Evolutionary conservation across 2,113 vertebrate species (phyloP), one percentile per base, ranked within the genome.

Genomic region (Miniopterus natalensis): DNA sequence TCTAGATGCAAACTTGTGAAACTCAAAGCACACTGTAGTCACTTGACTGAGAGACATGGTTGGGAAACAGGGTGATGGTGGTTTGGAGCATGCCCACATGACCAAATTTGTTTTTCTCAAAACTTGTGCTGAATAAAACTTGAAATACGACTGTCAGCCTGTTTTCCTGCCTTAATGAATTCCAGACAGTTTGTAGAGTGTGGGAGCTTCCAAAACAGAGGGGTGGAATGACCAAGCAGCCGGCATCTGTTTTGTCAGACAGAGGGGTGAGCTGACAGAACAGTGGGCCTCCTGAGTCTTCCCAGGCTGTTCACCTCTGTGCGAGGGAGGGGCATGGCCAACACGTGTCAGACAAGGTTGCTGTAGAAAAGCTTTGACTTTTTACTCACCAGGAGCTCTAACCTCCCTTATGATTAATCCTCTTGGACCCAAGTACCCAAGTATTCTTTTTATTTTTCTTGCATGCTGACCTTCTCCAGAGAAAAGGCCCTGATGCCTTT

Each of bases 91-190:
- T 84, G 80, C 84, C 84, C 91, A 77, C 94, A 88, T 97, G 97
- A 97, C 97, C 86, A 63, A 75, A 95, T 95, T 94, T 98, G 97
- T 97, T 98, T 97, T 97, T 86, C 96, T 97, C 94, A 95, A 70
- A 97, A 95, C 83, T 95, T 96, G 70, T 97, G 92, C 90, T 92
- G 96, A 95, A 93, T 96, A 97, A 95, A 96, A 96, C 42, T 86
- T 97, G 96, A 97, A 98, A 97, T 97, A 96, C 29, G 83, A 95
- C 94, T 86, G 84, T 97, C 74, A 53, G 96, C 93, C 88, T 97
- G 95, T 97, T 97, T 97, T 97, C 83, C 92, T 6, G 4, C 95
- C 89, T 86, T 97, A 98, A 98, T 97, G 94, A 97, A 94, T 97
- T 97, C 97, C 97, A 98, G 97, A 96, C 95, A 85, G 95, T 88